Base-by-base conservation (phyloP, 1,140 invertebrate species). In the Panonychus citri region DNA sequence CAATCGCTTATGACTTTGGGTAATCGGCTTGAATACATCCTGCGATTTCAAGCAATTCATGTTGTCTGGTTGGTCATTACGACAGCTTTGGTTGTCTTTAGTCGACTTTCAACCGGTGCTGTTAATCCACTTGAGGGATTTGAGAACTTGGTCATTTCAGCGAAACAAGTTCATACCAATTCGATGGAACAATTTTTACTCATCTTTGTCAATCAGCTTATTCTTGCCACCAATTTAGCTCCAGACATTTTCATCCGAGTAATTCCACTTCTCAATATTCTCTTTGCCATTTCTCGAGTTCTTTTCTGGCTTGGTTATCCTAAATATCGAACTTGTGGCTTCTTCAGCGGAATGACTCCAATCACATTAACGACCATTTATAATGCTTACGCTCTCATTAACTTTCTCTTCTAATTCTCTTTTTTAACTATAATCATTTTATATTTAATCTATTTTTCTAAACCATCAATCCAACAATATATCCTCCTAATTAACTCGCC, bases 291-390 rank as follows among this genome's bases (percentile, higher is more conserved):
- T 40, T 52, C 53, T 37, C 37, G 57, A 28, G 26, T 58, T 3
- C 3, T 42, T 3, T 58, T 58, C 34, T 58, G 25, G 19, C 15
- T 54, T 30, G 57, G 57, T 17, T 58, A 58, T 26, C 57, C 53
- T 1, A 54, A 48, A 39, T 54, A 48, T 21, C 21, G 57, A 28
- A 34, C 57, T 3, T 55, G 3, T 26, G 57, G 57, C 17, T 52
- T 57, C 25, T n/a, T n/a, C 1, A 19, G 8, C 1, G 50, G 50
- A 4, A 26, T 52, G 21, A 12, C 26, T 21, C 50, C 43, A 2
- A 46, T 46, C 43, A 19, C 21, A 10, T 3, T 46, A 3, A 10
- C 43, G 15, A 46, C 43, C 7, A 10, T 46, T n/a, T 46, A 46
- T 7, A 46, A 46, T 19, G 43, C 21, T 46, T 46, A 46, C 17